phyloP scores from a whole-genome alignment of 2,113 vertebrate species.

The Trogon surrucura region DNA sequence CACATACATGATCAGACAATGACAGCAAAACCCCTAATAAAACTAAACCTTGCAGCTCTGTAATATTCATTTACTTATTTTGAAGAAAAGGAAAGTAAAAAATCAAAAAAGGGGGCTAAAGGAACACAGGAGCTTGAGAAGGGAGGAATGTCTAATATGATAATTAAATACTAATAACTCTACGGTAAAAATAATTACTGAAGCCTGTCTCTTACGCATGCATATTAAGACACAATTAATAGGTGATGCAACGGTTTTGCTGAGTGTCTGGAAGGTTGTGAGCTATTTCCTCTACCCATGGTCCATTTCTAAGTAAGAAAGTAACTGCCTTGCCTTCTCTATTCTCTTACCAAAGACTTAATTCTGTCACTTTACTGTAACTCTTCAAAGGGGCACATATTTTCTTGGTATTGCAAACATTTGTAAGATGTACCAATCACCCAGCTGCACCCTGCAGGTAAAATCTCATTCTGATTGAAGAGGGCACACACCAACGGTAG shows the following conservation, averaged over 20 bases:
- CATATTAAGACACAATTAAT: not conserved
- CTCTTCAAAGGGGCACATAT: fast-evolving
- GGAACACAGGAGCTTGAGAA: not conserved
- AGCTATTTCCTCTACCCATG: not conserved
- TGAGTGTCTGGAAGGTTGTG: not conserved
- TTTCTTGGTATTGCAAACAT: not conserved
- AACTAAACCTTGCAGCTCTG: not conserved
- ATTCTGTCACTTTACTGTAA: not conserved
- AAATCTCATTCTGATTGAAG: not conserved
- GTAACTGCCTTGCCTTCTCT: not conserved
- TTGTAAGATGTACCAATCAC: not conserved
- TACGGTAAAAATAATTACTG: not conserved
- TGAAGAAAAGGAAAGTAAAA: not conserved
- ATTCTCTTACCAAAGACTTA: not conserved
- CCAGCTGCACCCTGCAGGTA: not conserved
- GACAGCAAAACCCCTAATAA: not conserved
- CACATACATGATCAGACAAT: not conserved
- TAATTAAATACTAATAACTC: not conserved
- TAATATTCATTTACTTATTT: not conserved
- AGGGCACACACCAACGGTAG: not conserved
- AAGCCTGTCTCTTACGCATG: not conserved
- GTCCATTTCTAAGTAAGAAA: not conserved
- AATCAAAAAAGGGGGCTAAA: not conserved
- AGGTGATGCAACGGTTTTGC: not conserved
- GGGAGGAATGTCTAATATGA: not conserved